Conservation (phyloP, 2,113 vertebrate genomes). For the Verasper variegatus region DNA sequence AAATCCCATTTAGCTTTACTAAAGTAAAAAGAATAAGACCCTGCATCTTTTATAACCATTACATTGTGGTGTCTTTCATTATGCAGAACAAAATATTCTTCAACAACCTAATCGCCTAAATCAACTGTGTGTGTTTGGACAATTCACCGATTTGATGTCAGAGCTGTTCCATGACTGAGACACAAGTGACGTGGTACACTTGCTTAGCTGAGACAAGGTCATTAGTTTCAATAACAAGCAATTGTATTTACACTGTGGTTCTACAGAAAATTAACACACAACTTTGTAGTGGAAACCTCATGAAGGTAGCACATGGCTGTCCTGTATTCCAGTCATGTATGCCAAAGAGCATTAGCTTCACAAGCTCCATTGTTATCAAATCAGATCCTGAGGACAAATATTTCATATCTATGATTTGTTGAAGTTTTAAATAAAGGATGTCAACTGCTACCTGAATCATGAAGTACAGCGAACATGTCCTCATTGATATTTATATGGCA, state of each 20-base stretch:
- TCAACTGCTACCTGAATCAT: too few species aligned
- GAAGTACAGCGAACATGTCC: too few species aligned
- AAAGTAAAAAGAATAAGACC: neutral
- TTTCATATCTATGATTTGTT: too few species aligned
- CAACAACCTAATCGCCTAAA: slow-evolving; percentile 11
- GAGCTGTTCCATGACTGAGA: slow-evolving; percentile 12
- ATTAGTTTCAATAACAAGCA: slow-evolving; percentile 17
- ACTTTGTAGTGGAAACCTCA: neutral
- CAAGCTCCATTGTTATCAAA: too few species aligned
- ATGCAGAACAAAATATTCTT: slow-evolving; percentile 21
- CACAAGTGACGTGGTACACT: slow-evolving; percentile 24
- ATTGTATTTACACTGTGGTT: neutral
- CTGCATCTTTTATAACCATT: neutral
- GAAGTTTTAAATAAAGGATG: too few species aligned
- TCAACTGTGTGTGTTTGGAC: slow-evolving; percentile 6
- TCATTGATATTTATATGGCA: too few species aligned
- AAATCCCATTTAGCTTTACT: neutral
- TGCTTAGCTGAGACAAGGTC: slow-evolving; percentile 25
- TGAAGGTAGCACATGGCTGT: neutral
- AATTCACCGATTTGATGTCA: slow-evolving; percentile 35
- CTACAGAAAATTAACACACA: neutral
- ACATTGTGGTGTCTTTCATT: neutral
- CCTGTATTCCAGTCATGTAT: neutral
- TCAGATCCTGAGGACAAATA: too few species aligned
- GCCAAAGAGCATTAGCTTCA: too few species aligned